phyloP scores from a whole-genome alignment of 2,797 vertebrate genomes.

The Emydoidea blandingii region DNA sequence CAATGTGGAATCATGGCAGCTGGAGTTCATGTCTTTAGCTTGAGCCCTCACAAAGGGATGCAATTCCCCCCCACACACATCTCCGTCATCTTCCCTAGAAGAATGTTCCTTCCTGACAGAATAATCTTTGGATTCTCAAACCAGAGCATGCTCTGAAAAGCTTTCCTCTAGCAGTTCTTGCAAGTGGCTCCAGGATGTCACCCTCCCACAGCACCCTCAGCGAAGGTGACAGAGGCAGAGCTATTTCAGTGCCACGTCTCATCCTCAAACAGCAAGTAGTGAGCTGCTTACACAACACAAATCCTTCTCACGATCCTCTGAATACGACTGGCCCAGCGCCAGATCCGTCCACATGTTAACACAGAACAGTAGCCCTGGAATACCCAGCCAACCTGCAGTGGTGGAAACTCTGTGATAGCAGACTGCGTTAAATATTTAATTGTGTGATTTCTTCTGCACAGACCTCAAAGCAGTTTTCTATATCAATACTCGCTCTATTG shows the following conservation, averaged over 20 bases:
- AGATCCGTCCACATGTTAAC: neutral
- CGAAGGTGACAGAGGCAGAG: neutral
- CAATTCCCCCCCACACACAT: neutral
- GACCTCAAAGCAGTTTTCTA: constrained; percentile 55
- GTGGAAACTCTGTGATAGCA: constrained; percentile 17
- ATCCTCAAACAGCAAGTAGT: neutral
- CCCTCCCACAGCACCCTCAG: neutral
- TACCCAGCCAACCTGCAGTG: neutral
- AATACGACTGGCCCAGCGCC: fast-evolving
- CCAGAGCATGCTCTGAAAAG: neutral
- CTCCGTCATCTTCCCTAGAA: neutral
- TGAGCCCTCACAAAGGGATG: neutral
- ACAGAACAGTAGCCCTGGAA: neutral
- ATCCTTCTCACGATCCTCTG: neutral
- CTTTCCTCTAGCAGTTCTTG: neutral
- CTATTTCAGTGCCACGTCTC: neutral
- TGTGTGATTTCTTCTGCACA: constrained; percentile 29
- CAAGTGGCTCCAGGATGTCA: neutral
- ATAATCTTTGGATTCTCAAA: constrained; percentile 31
- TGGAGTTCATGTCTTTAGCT: neutral
- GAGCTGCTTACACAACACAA: constrained; percentile 8
- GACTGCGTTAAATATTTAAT: constrained; percentile 59
- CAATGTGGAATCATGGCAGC: neutral
- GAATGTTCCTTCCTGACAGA: neutral
- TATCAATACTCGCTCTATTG: constrained; percentile 66